A percentile compares a stretch with the other conserved stretches of the same genome.
Conservation (phyloP, 2,888 invertebrate species). For the Drosophila basisetae region DNA sequence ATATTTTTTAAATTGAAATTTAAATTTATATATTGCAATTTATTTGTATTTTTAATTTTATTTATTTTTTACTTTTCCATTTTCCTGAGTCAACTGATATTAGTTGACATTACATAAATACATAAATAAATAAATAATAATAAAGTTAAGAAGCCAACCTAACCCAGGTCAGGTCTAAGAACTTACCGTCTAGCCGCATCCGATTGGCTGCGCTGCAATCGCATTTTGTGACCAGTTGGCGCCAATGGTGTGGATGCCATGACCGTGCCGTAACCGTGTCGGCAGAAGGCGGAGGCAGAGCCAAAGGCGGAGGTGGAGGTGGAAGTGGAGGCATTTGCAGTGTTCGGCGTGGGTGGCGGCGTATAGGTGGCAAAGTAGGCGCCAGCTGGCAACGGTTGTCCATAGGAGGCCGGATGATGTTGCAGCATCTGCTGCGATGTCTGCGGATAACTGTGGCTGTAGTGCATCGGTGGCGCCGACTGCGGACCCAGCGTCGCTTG, state of each 20-base stretch:
- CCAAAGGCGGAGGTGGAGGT: slow-evolving; percentile 38
- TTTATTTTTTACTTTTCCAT: neutral
- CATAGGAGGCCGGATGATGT: slow-evolving; percentile 67
- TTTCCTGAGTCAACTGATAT: neutral
- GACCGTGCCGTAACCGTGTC: slow-evolving; percentile 50
- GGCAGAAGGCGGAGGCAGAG: slow-evolving; percentile 46
- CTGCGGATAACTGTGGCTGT: slow-evolving; percentile 72
- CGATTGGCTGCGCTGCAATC: slow-evolving; percentile 82
- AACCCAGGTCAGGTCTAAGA: neutral
- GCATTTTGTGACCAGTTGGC: slow-evolving; percentile 66
- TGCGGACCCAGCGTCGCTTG: slow-evolving; percentile 73
- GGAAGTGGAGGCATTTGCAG: slow-evolving; percentile 67
- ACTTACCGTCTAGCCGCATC: slow-evolving; percentile 85
- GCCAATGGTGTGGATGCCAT: slow-evolving; percentile 69
- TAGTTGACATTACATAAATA: neutral
- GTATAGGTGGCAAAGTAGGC: slow-evolving; percentile 78
- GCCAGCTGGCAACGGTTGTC: slow-evolving; percentile 41
- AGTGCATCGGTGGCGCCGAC: slow-evolving; percentile 82
- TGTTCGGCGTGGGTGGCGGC: slow-evolving; percentile 83
- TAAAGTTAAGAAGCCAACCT: neutral
- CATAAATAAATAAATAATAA: neutral
- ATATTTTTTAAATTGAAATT: neutral
- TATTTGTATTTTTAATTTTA: neutral
- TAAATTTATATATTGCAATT: neutral
- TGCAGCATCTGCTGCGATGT: slow-evolving; percentile 71